phyloP scores from a whole-genome alignment of 2,888 invertebrate species.

The Athalia rosae region DNA sequence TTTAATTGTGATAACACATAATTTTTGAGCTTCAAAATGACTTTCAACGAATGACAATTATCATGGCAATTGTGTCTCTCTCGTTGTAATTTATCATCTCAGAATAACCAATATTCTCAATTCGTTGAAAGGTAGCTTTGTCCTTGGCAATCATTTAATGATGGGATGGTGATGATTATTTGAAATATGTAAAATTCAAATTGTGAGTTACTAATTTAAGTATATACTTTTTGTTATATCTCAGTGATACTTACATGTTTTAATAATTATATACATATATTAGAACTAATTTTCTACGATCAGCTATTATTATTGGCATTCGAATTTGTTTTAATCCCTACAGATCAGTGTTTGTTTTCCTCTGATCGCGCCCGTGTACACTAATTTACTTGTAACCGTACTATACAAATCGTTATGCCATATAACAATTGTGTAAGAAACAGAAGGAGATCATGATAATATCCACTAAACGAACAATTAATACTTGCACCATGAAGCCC shows the following conservation, averaged over 20 bases:
- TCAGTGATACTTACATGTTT: conserved; percentile 43
- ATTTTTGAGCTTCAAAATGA: conserved; percentile 30
- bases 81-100: conserved; percentile 14
- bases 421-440: conserved; percentile 24
- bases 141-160: conserved; percentile 24
- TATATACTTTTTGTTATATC: conserved; percentile 42
- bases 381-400: conserved; percentile 11
- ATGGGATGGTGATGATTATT: conserved; percentile 23
- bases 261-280: conserved; percentile 16
- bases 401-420: conserved; percentile 1
- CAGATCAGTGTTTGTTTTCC: conserved; percentile 23
- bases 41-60: conserved; percentile 40
- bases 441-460: conserved; percentile 3
- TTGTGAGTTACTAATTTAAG: conserved; percentile 40
- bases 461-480: neutral
- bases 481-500: neutral
- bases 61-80: neutral
- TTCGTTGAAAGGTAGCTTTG: conserved; percentile 35
- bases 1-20: conserved; percentile 42
- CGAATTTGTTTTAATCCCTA: conserved; percentile 9
- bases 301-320: conserved; percentile 35
- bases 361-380: conserved; percentile 6
- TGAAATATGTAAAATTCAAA: conserved; percentile 32
- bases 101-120: conserved; percentile 9
- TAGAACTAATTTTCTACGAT: conserved; percentile 36